These are phyloP conservation scores for Notarius lentiginosus DNA, from an alignment of 2,113 vertebrate species.

Conservation along the genomic window DNA sequence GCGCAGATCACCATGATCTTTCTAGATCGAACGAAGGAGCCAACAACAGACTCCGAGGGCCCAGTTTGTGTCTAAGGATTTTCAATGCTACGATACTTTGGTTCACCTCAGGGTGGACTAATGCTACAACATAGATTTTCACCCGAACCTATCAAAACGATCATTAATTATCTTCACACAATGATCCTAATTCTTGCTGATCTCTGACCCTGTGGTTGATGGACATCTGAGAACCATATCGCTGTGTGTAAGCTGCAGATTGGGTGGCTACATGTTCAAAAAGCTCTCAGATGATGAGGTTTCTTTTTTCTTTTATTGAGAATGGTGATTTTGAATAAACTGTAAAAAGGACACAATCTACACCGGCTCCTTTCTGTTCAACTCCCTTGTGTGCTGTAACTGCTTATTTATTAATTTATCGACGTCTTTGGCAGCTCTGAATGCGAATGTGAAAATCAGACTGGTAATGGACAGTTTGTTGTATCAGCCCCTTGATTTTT, in stretches of 20 bases:
- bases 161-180: slow-evolving; percentile 37
- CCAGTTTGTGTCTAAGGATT: background rate
- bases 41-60: slow-evolving; percentile 18
- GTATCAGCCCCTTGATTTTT: slow-evolving; percentile 17
- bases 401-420: background rate
- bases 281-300: background rate
- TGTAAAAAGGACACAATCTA: slow-evolving; percentile 2
- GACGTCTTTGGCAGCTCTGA: slow-evolving; percentile 2
- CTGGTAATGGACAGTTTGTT: slow-evolving; percentile 36
- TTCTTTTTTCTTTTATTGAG: background rate
- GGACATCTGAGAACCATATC: slow-evolving; percentile 20
- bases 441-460: slow-evolving; percentile 37
- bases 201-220: background rate
- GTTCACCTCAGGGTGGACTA: background rate
- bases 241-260: slow-evolving; percentile 1
- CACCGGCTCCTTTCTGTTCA: background rate
- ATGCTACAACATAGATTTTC: background rate
- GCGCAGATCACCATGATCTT: no score
- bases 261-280: slow-evolving; percentile 6
- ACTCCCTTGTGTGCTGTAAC: background rate
- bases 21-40: no score
- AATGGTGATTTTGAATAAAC: background rate
- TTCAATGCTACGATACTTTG: background rate
- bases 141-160: background rate
- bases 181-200: slow-evolving; percentile 28